Evolutionary conservation across 2,113 vertebrate species (phyloP).

Genomic region (Colaptes auratus): DNA sequence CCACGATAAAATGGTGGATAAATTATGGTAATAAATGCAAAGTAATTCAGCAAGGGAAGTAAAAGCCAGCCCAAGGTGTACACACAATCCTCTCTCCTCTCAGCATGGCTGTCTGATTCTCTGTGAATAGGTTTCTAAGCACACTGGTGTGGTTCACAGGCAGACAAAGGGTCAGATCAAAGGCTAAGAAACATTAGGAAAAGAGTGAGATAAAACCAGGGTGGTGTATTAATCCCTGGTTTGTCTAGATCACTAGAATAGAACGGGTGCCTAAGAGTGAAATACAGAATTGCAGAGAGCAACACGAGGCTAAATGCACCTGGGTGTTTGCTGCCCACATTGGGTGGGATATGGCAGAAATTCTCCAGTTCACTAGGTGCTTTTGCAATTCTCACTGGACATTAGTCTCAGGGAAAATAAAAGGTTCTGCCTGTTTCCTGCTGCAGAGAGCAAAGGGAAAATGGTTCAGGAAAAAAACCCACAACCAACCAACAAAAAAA

Average conservation of each 20-base stretch:
- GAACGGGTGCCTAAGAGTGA: background rate
- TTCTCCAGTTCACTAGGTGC: background rate
- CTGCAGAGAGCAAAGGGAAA: background rate
- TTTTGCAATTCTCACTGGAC: background rate
- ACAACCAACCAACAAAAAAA: background rate
- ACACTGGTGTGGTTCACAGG: background rate
- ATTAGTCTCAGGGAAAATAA: background rate
- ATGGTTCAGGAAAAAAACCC: no score
- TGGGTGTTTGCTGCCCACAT: background rate
- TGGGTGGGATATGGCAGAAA: background rate
- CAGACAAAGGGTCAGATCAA: background rate
- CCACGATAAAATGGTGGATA: background rate
- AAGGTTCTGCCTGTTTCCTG: background rate
- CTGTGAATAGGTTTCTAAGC: background rate
- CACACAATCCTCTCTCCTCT: background rate
- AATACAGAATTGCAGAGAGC: background rate
- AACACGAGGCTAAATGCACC: background rate
- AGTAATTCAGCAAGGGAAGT: background rate
- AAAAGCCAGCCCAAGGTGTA: background rate
- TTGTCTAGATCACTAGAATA: background rate
- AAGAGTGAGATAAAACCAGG: background rate
- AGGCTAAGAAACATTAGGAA: background rate
- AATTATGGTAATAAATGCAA: slow-evolving; percentile 9
- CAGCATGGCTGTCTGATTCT: background rate
- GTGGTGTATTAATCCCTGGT: background rate